A percentile compares a stretch with the other conserved stretches of the same genome.
These are phyloP conservation scores for Gastrophryne carolinensis DNA, from an alignment of 2,797 vertebrate species.

Conservation along the genomic window DNA sequence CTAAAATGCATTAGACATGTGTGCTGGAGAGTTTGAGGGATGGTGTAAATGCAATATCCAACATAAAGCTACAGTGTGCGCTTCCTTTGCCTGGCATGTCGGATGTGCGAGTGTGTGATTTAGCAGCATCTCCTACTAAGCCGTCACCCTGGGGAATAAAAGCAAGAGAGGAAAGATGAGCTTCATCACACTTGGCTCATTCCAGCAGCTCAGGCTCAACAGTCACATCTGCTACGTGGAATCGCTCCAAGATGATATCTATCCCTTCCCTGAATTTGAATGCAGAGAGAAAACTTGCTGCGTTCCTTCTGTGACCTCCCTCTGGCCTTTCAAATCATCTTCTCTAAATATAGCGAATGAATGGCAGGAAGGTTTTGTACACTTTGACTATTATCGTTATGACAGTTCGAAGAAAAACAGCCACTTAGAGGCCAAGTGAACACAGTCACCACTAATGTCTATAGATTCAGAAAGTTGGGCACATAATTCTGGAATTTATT, in stretches of 20 bases:
- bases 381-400: slow-evolving; percentile 8
- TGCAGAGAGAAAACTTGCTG: slow-evolving; percentile 5
- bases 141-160: slow-evolving; percentile 32
- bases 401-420: slow-evolving; percentile 17
- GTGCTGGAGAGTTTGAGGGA: background rate
- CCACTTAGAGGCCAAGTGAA: slow-evolving; percentile 18
- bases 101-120: slow-evolving; percentile 24
- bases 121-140: slow-evolving; percentile 37
- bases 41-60: background rate
- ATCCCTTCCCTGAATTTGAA: background rate
- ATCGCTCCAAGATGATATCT: slow-evolving; percentile 12
- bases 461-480: no score
- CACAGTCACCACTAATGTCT: background rate
- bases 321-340: slow-evolving; percentile 4
- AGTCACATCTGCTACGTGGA: slow-evolving; percentile 15
- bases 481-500: no score
- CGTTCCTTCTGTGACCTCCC: background rate
- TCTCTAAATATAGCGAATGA: background rate
- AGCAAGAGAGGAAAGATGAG: slow-evolving; percentile 14
- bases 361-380: background rate
- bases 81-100: background rate
- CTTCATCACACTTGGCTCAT: slow-evolving; percentile 20
- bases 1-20: background rate
- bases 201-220: slow-evolving; percentile 21
- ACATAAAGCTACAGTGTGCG: background rate